A percentile compares a stretch with the other conserved stretches of the same genome.
phyloP scores from a whole-genome alignment of 1,140 invertebrate genomes.

The Brachionus rotundiformis region DNA sequence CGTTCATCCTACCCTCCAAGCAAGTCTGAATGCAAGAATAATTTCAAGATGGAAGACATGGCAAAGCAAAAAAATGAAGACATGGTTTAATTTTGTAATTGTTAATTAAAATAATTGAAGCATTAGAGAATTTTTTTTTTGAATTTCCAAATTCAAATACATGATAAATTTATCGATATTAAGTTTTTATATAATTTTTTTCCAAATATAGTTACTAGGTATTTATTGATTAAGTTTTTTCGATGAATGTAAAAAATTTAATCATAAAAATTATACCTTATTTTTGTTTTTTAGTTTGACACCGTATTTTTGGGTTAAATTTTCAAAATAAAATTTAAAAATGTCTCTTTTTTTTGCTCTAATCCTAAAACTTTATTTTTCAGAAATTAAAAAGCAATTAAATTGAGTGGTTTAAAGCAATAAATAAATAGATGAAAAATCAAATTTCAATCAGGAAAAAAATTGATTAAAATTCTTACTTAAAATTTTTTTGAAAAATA shows the following conservation, averaged over 20 bases:
- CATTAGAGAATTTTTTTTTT: background rate
- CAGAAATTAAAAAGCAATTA: background rate
- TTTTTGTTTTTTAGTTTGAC: background rate
- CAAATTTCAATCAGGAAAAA: too few relatives aligned
- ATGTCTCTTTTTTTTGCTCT: background rate
- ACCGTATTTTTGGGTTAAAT: background rate
- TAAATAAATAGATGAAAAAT: too few relatives aligned
- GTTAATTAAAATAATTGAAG: too few relatives aligned
- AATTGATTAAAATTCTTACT: too few relatives aligned
- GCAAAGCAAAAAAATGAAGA: constrained; percentile 30
- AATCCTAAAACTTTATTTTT: background rate
- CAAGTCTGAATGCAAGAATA: constrained; percentile 29
- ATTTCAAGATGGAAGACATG: constrained; percentile 7
- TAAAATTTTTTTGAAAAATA: too few relatives aligned
- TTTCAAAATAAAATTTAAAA: background rate
- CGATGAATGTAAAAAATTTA: too few relatives aligned
- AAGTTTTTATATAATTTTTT: too few relatives aligned
- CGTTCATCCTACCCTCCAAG: background rate
- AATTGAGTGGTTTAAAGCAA: background rate
- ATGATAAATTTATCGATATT: too few relatives aligned
- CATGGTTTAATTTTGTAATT: constrained; percentile 35
- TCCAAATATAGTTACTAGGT: too few relatives aligned
- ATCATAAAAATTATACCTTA: too few relatives aligned
- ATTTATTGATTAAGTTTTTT: too few relatives aligned
- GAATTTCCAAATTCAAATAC: too few relatives aligned